These are phyloP conservation scores for Leptobrachium leishanense DNA, from an alignment of 2,113 vertebrate genomes.

Conservation along the genomic window DNA sequence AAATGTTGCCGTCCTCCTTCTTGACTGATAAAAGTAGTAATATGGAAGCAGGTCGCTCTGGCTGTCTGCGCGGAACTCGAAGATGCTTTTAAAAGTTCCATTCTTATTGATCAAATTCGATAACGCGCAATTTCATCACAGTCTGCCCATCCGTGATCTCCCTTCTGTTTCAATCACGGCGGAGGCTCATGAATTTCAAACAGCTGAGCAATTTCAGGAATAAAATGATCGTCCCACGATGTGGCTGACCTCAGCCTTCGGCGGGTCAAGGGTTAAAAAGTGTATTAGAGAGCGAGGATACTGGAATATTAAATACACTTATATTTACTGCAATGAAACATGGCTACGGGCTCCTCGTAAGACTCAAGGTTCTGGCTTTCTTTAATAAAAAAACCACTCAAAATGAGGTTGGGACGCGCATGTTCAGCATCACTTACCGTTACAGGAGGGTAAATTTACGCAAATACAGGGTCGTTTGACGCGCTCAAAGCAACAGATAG, in stretches of 20 bases:
- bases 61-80: neutral
- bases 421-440: too few relatives aligned
- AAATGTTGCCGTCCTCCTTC: neutral
- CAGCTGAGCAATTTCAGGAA: constrained; percentile 20
- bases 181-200: constrained; percentile 36
- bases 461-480: too few relatives aligned
- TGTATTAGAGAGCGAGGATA: constrained; percentile 1
- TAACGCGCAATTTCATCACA: neutral
- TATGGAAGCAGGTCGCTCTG: neutral
- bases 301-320: constrained; percentile 7
- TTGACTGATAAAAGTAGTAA: neutral
- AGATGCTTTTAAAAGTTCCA: constrained; percentile 16
- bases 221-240: constrained; percentile 25
- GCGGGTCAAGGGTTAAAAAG: constrained; percentile 18
- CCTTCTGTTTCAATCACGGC: constrained; percentile 3
- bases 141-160: neutral
- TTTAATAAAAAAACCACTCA: neutral
- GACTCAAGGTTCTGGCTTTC: neutral
- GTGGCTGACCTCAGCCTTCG: constrained; percentile 5
- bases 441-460: too few relatives aligned
- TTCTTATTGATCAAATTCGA: constrained; percentile 10
- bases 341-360: neutral
- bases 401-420: neutral
- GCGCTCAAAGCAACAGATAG: too few relatives aligned
- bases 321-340: constrained; percentile 4